Evolutionary conservation across 2,113 vertebrate genomes (phyloP).

Genomic region (Gobius niger): DNA sequence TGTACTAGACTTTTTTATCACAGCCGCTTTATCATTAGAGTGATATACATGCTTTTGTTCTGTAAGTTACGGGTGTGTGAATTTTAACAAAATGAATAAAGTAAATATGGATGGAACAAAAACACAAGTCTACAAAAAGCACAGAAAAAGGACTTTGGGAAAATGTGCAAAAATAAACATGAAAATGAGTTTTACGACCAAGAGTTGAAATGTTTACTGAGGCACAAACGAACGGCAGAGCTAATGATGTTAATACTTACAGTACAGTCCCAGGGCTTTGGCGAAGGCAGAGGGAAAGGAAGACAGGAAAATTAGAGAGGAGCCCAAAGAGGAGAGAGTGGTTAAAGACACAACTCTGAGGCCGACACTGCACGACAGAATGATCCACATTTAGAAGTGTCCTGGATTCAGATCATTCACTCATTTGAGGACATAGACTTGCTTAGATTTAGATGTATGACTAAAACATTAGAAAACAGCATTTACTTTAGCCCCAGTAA

Average conservation of each 20-base stretch:
- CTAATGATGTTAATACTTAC: constrained; percentile 81
- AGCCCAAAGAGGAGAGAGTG: constrained; percentile 16
- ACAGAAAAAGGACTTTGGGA: neutral
- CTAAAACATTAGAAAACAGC: too few relatives aligned
- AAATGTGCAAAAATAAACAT: constrained; percentile 1
- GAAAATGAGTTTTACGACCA: neutral
- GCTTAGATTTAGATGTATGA: too few relatives aligned
- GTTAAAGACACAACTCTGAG: constrained; percentile 34
- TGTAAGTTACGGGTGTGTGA: too few relatives aligned
- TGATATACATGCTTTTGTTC: too few relatives aligned
- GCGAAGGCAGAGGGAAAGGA: constrained; percentile 57
- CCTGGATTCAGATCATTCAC: too few relatives aligned
- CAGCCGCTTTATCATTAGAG: too few relatives aligned
- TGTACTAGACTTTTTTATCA: too few relatives aligned
- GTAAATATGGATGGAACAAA: neutral
- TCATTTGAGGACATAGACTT: too few relatives aligned
- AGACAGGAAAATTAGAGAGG: constrained; percentile 21
- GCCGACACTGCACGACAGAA: constrained; percentile 11
- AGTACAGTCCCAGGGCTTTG: constrained; percentile 90
- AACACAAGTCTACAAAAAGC: neutral
- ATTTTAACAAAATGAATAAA: neutral
- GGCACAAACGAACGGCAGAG: constrained; percentile 22
- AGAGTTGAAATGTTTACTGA: constrained; percentile 10
- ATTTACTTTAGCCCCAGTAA: too few relatives aligned
- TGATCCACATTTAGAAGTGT: too few relatives aligned